Conservation (phyloP, 2,888 invertebrate species). For the Pristionchus maxplancki region DNA sequence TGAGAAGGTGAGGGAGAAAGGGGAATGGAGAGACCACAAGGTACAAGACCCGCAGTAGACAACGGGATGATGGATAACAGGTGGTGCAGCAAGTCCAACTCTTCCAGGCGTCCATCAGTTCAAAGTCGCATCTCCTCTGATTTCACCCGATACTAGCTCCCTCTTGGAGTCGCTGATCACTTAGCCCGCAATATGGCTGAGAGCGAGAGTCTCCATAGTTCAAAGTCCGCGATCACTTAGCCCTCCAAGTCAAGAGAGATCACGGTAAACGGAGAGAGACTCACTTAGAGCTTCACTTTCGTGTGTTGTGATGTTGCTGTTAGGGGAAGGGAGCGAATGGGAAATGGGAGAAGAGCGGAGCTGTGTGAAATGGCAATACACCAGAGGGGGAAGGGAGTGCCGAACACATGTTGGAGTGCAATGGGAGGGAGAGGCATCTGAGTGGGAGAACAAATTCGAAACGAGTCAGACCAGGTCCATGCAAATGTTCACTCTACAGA, state of each 20-base stretch:
- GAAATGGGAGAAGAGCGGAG: conserved; percentile 9
- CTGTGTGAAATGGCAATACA: not conserved
- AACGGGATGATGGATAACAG: not conserved
- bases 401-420: not conserved
- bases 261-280: not conserved
- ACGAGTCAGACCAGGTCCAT: too few relatives aligned
- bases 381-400: not conserved
- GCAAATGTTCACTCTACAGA: too few relatives aligned
- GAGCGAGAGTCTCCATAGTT: not conserved
- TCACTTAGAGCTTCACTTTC: not conserved
- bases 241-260: not conserved
- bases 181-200: too few relatives aligned
- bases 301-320: conserved; percentile 33
- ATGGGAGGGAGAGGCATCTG: not conserved
- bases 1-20: too few relatives aligned
- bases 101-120: not conserved
- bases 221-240: not conserved
- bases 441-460: too few relatives aligned
- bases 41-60: too few relatives aligned
- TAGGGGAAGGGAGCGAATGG: not conserved
- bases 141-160: too few relatives aligned
- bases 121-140: too few relatives aligned
- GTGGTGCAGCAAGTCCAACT: not conserved
- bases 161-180: too few relatives aligned
- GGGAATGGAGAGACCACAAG: not conserved